These are phyloP conservation scores for Parauchenoglanis ngamensis DNA, from an alignment of 2,797 vertebrate genomes.

Conservation along the genomic window DNA sequence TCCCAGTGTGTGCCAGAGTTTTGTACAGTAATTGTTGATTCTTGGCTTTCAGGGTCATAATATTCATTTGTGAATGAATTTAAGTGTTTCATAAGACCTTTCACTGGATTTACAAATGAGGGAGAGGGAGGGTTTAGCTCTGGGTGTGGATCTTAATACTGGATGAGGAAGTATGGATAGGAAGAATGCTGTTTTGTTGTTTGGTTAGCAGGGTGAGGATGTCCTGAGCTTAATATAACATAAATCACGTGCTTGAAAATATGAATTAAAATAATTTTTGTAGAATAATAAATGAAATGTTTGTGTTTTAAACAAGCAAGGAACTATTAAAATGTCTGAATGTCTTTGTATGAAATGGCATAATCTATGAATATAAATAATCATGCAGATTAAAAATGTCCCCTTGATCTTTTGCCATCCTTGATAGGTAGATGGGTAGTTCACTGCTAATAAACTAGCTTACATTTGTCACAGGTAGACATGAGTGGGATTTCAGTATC, in stretches of 20 bases:
- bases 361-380: not conserved
- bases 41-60: not conserved
- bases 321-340: not conserved
- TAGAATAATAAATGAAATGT: not conserved
- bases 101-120: not conserved
- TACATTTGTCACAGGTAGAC: not conserved
- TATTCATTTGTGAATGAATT: conserved; percentile 4
- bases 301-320: not conserved
- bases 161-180: conserved; percentile 22
- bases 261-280: not conserved
- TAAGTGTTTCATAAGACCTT: not conserved
- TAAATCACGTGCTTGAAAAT: not conserved
- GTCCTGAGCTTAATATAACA: conserved; percentile 49
- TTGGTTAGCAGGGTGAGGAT: conserved; percentile 52
- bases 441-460: not conserved
- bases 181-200: conserved; percentile 49
- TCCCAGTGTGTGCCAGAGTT: not conserved
- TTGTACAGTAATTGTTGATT: conserved; percentile 11
- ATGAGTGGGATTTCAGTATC: not conserved
- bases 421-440: not conserved
- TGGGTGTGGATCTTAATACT: conserved; percentile 24
- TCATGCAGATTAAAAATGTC: not conserved
- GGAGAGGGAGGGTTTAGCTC: not conserved
- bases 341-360: not conserved
- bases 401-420: not conserved